A percentile compares a stretch with the other conserved stretches of the same genome.
Conservation (phyloP, 2,113 vertebrate species). For the Manacus vitellinus region DNA sequence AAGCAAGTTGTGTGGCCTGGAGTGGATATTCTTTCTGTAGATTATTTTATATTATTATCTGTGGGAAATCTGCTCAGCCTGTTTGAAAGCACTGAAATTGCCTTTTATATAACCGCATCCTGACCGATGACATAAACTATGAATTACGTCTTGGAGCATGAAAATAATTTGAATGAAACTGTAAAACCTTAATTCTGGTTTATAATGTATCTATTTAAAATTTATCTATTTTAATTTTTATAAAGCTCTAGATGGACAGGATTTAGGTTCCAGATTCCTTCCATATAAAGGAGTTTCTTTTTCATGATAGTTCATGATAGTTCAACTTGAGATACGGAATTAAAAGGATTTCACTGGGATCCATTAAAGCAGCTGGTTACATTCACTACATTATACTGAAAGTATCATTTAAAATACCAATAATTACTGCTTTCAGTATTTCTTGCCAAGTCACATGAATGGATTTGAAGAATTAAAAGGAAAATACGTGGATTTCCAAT, state of each 20-base stretch:
- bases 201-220: neutral
- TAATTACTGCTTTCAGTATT: neutral
- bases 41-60: neutral
- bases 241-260: neutral
- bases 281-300: neutral
- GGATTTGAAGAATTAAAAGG: slow-evolving; percentile 2
- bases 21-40: neutral
- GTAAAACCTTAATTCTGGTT: neutral
- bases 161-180: neutral
- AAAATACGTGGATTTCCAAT: slow-evolving; percentile 34
- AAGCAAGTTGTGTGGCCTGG: neutral
- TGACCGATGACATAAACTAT: neutral
- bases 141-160: neutral
- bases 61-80: neutral
- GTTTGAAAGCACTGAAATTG: neutral
- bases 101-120: neutral
- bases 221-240: neutral
- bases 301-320: neutral
- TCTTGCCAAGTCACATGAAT: neutral
- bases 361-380: neutral
- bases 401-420: neutral
- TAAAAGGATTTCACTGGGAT: neutral
- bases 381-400: neutral
- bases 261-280: neutral
- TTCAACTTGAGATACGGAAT: neutral